phyloP scores from a whole-genome alignment of 2,888 invertebrate genomes.

The Hypercompe scribonia region DNA sequence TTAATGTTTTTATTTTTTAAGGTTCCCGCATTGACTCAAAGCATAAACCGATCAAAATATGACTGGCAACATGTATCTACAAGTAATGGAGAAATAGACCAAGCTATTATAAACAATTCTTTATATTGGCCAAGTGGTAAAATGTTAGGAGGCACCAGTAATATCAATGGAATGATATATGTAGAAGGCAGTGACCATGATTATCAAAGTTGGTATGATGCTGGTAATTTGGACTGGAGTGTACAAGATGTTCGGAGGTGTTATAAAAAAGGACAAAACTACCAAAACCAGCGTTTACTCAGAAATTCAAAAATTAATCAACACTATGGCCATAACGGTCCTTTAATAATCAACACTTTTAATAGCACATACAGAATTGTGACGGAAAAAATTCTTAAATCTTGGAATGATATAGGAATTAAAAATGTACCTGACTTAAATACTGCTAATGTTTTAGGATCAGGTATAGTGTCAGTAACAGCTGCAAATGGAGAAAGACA shows the following conservation, averaged over 20 bases:
- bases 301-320: slow-evolving; percentile 47
- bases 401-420: slow-evolving; percentile 79
- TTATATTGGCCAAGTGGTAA: slow-evolving; percentile 87
- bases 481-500: slow-evolving; percentile 78
- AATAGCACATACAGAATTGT: slow-evolving; percentile 72
- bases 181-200: slow-evolving; percentile 73
- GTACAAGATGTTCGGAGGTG: slow-evolving; percentile 81
- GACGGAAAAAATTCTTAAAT: slow-evolving; percentile 61
- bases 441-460: slow-evolving; percentile 75
- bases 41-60: slow-evolving; percentile 71
- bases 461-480: slow-evolving; percentile 78
- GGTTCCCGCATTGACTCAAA: slow-evolving; percentile 53
- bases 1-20: slow-evolving; percentile 37
- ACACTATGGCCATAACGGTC: slow-evolving; percentile 76
- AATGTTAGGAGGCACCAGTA: slow-evolving; percentile 86
- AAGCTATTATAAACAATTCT: slow-evolving; percentile 83
- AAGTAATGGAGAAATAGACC: slow-evolving; percentile 89
- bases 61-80: slow-evolving; percentile 95
- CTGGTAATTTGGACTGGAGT: slow-evolving; percentile 85
- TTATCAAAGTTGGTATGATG: slow-evolving; percentile 40
- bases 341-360: slow-evolving; percentile 76
- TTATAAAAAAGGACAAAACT: slow-evolving; percentile 82
- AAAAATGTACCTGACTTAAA: slow-evolving; percentile 72
- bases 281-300: slow-evolving; percentile 58
- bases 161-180: slow-evolving; percentile 87